These are phyloP conservation scores for Spicauda simplicius DNA, from an alignment of 2,888 invertebrate species.

Conservation along the genomic window DNA sequence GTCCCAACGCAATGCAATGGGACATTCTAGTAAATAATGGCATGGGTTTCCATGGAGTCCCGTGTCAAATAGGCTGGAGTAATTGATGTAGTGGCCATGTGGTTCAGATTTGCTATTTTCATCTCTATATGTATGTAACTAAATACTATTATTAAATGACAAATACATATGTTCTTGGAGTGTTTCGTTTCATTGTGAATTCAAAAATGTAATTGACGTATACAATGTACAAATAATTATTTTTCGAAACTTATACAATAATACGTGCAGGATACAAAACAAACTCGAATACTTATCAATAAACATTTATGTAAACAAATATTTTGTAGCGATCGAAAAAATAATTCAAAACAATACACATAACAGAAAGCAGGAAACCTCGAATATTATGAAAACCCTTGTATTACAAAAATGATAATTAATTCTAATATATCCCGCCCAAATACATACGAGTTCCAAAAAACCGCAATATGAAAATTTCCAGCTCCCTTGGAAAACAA, in stretches of 20 bases:
- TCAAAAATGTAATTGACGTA: too few relatives aligned
- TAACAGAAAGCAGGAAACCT: not conserved
- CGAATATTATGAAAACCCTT: not conserved
- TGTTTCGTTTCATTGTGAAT: too few relatives aligned
- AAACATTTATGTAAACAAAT: too few relatives aligned
- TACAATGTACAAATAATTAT: too few relatives aligned
- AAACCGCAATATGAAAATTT: slow-evolving; percentile 27
- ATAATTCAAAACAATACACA: not conserved
- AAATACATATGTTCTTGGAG: too few relatives aligned
- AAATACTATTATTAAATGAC: too few relatives aligned
- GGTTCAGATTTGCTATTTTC: not conserved
- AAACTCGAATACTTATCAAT: too few relatives aligned
- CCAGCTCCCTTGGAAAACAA: slow-evolving; percentile 24
- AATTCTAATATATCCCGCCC: not conserved
- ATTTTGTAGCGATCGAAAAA: too few relatives aligned
- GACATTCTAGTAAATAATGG: slow-evolving; percentile 26
- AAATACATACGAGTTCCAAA: slow-evolving; percentile 13
- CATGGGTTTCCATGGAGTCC: slow-evolving; percentile 9
- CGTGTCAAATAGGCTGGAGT: slow-evolving; percentile 19
- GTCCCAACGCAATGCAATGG: slow-evolving; percentile 17
- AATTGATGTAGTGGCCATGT: slow-evolving; percentile 20
- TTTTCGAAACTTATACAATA: too few relatives aligned
- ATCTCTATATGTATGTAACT: not conserved
- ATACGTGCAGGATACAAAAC: too few relatives aligned
- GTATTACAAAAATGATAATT: slow-evolving; percentile 7